phyloP scores from a whole-genome alignment of 2,797 vertebrate genomes.

The Selene dorsalis region DNA sequence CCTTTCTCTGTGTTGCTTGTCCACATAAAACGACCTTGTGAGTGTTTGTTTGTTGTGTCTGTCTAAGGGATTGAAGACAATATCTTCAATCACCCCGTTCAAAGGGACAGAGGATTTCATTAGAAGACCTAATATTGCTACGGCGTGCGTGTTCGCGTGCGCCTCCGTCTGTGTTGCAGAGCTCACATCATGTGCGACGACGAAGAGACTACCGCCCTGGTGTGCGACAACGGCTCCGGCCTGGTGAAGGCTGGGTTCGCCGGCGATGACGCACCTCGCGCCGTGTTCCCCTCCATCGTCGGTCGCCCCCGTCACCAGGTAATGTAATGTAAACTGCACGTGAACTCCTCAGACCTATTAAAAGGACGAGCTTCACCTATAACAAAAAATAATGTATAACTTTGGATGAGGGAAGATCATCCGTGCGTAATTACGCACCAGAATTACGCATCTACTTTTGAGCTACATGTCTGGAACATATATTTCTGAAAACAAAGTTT shows the following conservation, averaged over 20 bases:
- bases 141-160: background rate
- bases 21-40: background rate
- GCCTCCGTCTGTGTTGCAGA: slow-evolving; percentile 45
- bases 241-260: slow-evolving; percentile 95
- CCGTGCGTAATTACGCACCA: slow-evolving; percentile 28
- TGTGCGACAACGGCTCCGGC: slow-evolving; percentile 95
- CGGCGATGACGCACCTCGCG: slow-evolving; percentile 93
- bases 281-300: slow-evolving; percentile 95
- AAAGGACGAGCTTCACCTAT: background rate
- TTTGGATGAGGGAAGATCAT: background rate
- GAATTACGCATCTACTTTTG: background rate
- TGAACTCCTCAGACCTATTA: fast-evolving
- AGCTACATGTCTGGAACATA: background rate
- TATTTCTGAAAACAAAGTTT: background rate
- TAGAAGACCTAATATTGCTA: slow-evolving; percentile 6
- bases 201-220: slow-evolving; percentile 93
- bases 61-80: background rate
- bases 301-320: slow-evolving; percentile 96
- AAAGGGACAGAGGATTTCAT: slow-evolving; percentile 7
- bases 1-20: background rate
- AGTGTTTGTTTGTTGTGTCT: slow-evolving; percentile 11
- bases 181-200: slow-evolving; percentile 91
- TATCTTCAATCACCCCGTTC: background rate
- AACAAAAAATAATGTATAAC: background rate
- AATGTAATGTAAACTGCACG: slow-evolving; percentile 73